A percentile compares a stretch with the other conserved stretches of the same genome.
These are phyloP conservation scores for Rhopalosiphum padi DNA, from an alignment of 1,140 invertebrate genomes.

Conservation along the genomic window DNA sequence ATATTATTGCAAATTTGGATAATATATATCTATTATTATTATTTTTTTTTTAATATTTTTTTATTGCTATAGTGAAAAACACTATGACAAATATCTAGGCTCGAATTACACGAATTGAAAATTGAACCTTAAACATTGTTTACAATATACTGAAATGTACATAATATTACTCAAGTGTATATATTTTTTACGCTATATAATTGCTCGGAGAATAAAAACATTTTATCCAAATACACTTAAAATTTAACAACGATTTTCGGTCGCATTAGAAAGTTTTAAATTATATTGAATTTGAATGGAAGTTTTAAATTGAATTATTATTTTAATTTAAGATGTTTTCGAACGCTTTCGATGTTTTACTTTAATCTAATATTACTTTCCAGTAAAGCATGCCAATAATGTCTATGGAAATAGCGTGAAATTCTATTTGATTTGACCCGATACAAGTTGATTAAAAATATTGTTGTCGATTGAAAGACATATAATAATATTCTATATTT, in stretches of 20 bases:
- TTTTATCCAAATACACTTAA: background rate
- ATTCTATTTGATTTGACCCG: background rate
- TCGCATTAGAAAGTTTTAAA: background rate
- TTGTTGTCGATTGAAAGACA: background rate
- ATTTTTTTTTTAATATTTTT: background rate
- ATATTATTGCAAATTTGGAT: background rate
- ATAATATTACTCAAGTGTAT: background rate
- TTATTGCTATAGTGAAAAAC: background rate
- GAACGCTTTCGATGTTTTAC: background rate
- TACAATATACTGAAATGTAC: background rate
- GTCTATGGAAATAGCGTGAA: background rate
- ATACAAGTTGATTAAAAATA: background rate
- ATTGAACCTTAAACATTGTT: background rate
- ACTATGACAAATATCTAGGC: background rate
- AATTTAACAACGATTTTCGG: background rate
- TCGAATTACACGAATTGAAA: background rate
- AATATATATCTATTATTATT: background rate
- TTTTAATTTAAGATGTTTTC: background rate
- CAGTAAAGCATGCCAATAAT: background rate
- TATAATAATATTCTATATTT: background rate
- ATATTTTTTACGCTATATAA: background rate
- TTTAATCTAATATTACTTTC: background rate
- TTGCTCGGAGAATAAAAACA: background rate
- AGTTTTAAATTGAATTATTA: conserved; percentile 20
- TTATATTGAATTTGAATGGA: background rate